Percentiles rank a stretch among this genome's conserved stretches.
These are phyloP conservation scores for Lycophotia porphyrea DNA, from an alignment of 2,888 invertebrate genomes.

Conservation along the genomic window DNA sequence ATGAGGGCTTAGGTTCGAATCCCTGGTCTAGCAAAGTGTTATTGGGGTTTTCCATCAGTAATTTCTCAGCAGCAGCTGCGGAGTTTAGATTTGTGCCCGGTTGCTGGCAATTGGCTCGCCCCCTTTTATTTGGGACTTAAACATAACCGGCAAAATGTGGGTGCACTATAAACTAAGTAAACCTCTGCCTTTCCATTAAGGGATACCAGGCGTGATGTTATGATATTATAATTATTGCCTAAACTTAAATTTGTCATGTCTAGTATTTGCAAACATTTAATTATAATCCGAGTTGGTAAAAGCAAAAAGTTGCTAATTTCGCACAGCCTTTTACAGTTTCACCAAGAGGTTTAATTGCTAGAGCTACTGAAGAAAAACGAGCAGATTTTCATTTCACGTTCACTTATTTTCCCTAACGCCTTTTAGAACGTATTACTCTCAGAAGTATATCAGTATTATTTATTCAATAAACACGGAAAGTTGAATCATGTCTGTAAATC, in stretches of 20 bases:
- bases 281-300: background rate
- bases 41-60: background rate
- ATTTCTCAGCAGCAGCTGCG: background rate
- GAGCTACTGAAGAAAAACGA: background rate
- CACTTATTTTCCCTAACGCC: conserved; percentile 5
- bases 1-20: background rate
- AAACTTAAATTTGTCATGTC: background rate
- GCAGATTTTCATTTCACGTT: background rate
- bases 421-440: conserved; percentile 40
- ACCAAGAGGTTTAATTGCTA: background rate
- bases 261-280: background rate
- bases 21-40: background rate
- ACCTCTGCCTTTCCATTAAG: background rate
- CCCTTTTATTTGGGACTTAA: too few relatives aligned
- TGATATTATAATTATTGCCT: background rate
- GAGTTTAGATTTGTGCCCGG: background rate
- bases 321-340: background rate
- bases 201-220: background rate
- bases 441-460: conserved; percentile 56
- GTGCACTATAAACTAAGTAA: background rate
- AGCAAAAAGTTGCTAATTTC: background rate
- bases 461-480: conserved; percentile 65
- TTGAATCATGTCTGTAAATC: conserved; percentile 62
- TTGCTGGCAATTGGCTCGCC: background rate
- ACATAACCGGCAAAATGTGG: background rate